A percentile compares a stretch with the other conserved stretches of the same genome.
Evolutionary conservation across 2,113 vertebrate species (phyloP).

Genomic region (Entelurus aequoreus): DNA sequence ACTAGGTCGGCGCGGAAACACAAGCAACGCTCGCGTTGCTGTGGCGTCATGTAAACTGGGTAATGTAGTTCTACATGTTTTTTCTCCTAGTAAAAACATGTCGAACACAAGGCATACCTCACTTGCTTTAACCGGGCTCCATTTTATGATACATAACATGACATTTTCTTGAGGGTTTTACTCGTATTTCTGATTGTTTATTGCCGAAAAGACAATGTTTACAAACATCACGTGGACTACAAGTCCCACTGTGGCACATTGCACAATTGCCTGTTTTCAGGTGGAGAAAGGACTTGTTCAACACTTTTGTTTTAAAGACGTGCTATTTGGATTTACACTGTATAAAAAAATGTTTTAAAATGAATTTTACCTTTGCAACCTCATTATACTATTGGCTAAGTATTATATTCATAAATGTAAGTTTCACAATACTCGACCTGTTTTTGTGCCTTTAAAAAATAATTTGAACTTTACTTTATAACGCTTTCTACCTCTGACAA

Average conservation of each 20-base stretch:
- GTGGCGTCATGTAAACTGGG: conserved; percentile 27
- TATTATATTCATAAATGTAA: too few relatives aligned
- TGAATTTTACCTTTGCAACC: too few relatives aligned
- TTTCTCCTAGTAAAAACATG: neutral
- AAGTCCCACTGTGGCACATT: conserved; percentile 48
- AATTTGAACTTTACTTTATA: too few relatives aligned
- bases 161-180: neutral
- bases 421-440: too few relatives aligned
- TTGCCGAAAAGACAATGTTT: neutral
- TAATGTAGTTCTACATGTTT: conserved; percentile 35
- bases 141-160: neutral
- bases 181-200: neutral
- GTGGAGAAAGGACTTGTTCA: conserved; percentile 24
- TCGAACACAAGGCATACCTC: rapidly evolving
- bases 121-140: rapidly evolving
- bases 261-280: conserved; percentile 37
- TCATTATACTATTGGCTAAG: too few relatives aligned
- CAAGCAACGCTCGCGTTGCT: conserved; percentile 33
- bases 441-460: too few relatives aligned
- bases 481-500: too few relatives aligned
- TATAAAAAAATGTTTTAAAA: too few relatives aligned
- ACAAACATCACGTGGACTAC: conserved; percentile 40
- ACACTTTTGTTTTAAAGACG: too few relatives aligned
- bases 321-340: too few relatives aligned
- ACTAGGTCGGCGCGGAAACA: conserved; percentile 31